These are phyloP conservation scores for Ceratotherium simum DNA, from an alignment of 2,113 vertebrate genomes.

Conservation along the genomic window DNA sequence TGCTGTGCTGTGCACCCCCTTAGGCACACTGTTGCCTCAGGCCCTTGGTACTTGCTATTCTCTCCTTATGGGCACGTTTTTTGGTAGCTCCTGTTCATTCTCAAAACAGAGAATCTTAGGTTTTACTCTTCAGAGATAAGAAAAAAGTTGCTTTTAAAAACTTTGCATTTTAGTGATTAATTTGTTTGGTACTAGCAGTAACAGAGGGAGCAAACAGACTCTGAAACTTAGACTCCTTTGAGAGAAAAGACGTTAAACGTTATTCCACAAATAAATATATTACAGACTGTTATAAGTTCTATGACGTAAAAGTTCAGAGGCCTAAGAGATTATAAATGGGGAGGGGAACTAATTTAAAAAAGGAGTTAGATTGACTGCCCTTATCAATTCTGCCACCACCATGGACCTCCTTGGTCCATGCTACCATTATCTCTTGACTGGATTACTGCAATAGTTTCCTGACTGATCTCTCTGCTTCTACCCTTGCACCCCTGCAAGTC, in stretches of 20 bases:
- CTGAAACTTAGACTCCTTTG: conserved; percentile 12
- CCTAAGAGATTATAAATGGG: not conserved
- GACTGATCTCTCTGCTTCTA: not conserved
- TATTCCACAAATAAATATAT: not conserved
- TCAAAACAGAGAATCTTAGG: not conserved
- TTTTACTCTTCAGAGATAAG: conserved; percentile 33
- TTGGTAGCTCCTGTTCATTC: not conserved
- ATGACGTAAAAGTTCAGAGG: not conserved
- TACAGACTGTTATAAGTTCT: not conserved
- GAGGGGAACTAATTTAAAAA: not conserved
- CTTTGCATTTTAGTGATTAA: not conserved
- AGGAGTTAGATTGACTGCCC: not conserved
- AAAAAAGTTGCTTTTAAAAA: not conserved
- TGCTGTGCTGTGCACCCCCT: not conserved
- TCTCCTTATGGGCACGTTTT: not conserved
- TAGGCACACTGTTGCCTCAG: not conserved
- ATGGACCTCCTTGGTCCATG: not conserved
- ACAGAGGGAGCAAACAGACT: not conserved
- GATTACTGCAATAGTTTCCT: not conserved
- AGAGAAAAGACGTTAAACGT: not conserved
- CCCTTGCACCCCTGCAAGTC: not conserved
- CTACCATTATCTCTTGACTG: not conserved
- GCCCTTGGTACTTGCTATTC: not conserved
- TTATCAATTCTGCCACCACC: not conserved
- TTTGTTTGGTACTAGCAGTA: not conserved